Evolutionary conservation across 2,888 invertebrate genomes (phyloP).

Genomic region (Xiphydria camelus): DNA sequence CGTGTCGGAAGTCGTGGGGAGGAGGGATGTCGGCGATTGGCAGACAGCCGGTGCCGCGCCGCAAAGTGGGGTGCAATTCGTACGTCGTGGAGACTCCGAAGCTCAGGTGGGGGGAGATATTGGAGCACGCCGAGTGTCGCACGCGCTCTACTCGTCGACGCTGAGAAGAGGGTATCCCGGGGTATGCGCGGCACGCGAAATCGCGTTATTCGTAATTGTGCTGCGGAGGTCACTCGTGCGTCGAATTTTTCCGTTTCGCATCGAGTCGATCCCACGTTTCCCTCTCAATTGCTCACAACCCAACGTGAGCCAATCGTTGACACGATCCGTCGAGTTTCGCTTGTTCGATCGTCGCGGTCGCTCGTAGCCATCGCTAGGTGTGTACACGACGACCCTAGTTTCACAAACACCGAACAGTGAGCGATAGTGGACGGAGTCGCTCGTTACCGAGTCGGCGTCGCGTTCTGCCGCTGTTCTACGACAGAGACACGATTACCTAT

Average conservation of each 20-base stretch:
- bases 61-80: constrained; percentile 14
- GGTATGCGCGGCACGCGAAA: neutral
- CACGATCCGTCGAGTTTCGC: no score
- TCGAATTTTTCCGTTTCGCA: neutral
- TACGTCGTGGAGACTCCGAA: constrained; percentile 3
- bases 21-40: constrained; percentile 18
- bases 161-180: neutral
- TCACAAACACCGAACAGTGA: neutral
- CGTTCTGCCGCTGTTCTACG: constrained; percentile 25
- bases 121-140: constrained; percentile 13
- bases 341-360: no score
- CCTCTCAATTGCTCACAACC: no score
- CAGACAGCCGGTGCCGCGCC: constrained; percentile 7
- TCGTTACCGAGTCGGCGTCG: neutral
- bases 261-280: no score
- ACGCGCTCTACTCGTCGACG: neutral
- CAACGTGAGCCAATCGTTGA: no score
- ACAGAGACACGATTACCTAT: constrained; percentile 38
- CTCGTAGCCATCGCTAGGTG: no score
- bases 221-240: neutral
- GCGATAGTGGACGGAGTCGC: neutral
- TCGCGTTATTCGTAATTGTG: neutral
- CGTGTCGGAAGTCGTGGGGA: no score
- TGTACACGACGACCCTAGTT: neutral
- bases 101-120: constrained; percentile 14